A percentile compares a stretch with the other conserved stretches of the same genome.
phyloP scores from a whole-genome alignment of 2,113 vertebrate species.

The Onychorhynchus coronatus region DNA sequence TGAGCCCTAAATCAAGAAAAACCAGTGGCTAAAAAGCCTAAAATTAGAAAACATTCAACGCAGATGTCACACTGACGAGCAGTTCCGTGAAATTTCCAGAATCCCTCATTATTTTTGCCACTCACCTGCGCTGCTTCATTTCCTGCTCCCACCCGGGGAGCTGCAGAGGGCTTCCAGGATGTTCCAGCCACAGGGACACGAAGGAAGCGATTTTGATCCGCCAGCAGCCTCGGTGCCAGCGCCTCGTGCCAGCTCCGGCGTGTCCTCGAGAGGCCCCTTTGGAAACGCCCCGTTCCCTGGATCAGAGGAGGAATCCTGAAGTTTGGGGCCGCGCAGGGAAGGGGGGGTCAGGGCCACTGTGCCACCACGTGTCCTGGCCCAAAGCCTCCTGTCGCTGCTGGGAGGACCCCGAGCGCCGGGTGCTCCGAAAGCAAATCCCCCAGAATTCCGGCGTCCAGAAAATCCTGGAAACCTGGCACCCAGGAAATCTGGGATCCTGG shows the following conservation, averaged over 20 bases:
- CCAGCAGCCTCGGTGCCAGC: neutral
- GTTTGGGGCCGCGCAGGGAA: fast-evolving
- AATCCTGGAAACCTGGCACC: neutral
- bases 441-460: neutral
- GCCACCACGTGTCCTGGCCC: neutral
- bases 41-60: neutral
- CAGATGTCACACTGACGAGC: fast-evolving
- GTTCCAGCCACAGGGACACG: neutral
- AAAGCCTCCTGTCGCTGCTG: neutral
- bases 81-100: neutral
- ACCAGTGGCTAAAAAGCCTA: neutral
- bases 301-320: neutral
- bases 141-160: neutral
- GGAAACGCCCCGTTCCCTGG: neutral
- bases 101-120: neutral
- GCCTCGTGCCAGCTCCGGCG: neutral
- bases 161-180: neutral
- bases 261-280: neutral
- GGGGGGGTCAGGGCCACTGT: neutral
- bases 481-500: neutral
- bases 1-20: neutral
- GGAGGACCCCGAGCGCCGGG: fast-evolving
- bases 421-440: neutral
- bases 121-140: neutral
- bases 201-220: neutral